Base-by-base conservation (phyloP, 2,797 vertebrate genomes). In the Danio kyathit region DNA sequence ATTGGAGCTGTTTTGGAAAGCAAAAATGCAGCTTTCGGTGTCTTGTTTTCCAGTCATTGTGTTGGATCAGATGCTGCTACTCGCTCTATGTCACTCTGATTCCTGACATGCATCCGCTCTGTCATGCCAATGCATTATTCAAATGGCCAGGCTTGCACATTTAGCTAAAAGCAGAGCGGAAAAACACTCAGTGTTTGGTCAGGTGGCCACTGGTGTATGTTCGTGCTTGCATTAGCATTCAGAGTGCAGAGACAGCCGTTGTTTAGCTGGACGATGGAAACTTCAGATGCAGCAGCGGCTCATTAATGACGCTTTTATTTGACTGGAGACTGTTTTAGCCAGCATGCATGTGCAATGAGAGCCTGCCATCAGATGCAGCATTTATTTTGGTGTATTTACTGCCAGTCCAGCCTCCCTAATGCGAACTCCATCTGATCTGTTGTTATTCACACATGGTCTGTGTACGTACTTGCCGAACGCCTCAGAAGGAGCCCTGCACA, bases 161-260 rank as follows among this genome's bases (percentile, higher is more conserved):
- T 74, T 76, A 52, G 60, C 66, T 61, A 63, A 80, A 59, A 72
- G 38, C 64, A 48, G 51, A 72, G 59, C 13, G 84, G 77, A 83
- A 83, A 80, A 77, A 48, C 66, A 51, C 74, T 74, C 9, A 21
- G 14, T 85, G 75, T 83, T 87, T 83, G 67, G 75, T 85, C 83
- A 85, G 85, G 66, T 83, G 85, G 83, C 74, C 72, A 17, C 14
- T 29, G 76, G 76, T 82, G 49, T 51, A 74, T n/a, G 60, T 76
- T 56, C 86, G 90, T 93, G 92, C 90, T 85, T 88, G 86, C 87
- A 92, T 93, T 93, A 92, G 89, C 90, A 93, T 92, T 92, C 91
- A 88, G 75, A 88, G 78, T 86, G 85, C 88, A 89, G 86, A 88
- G 88, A 85, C 83, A 81, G 84, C 81, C 83, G 81, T 85, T 41